phyloP scores from a whole-genome alignment of 2,888 invertebrate species.

The Acheta domesticus region DNA sequence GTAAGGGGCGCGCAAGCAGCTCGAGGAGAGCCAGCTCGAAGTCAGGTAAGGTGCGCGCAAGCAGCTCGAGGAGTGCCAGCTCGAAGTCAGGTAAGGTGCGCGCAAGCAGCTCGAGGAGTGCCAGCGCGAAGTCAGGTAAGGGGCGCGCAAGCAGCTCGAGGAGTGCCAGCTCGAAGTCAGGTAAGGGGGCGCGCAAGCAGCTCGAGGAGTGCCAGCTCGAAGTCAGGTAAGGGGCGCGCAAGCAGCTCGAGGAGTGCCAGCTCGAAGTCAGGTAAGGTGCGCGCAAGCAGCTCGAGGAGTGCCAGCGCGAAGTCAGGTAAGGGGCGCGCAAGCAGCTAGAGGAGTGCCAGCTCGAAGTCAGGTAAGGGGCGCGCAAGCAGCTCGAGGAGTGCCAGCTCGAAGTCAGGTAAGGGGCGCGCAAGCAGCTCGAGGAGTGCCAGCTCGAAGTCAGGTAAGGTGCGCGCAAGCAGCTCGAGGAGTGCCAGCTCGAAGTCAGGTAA shows the following conservation, averaged over 20 bases:
- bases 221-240: too few relatives aligned
- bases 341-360: background rate
- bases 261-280: too few relatives aligned
- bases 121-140: too few relatives aligned
- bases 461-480: background rate
- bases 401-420: too few relatives aligned
- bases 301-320: too few relatives aligned
- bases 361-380: background rate
- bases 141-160: background rate
- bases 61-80: background rate
- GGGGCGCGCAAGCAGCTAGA: background rate
- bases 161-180: too few relatives aligned
- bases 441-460: too few relatives aligned
- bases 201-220: background rate
- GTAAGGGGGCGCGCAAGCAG: background rate
- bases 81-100: too few relatives aligned
- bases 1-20: background rate
- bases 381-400: background rate
- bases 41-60: too few relatives aligned
- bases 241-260: background rate
- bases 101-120: background rate
- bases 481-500: too few relatives aligned
- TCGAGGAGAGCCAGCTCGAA: background rate
- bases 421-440: background rate
- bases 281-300: background rate